Conservation (phyloP, 2,797 vertebrate species). For the Limosa lapponica region DNA sequence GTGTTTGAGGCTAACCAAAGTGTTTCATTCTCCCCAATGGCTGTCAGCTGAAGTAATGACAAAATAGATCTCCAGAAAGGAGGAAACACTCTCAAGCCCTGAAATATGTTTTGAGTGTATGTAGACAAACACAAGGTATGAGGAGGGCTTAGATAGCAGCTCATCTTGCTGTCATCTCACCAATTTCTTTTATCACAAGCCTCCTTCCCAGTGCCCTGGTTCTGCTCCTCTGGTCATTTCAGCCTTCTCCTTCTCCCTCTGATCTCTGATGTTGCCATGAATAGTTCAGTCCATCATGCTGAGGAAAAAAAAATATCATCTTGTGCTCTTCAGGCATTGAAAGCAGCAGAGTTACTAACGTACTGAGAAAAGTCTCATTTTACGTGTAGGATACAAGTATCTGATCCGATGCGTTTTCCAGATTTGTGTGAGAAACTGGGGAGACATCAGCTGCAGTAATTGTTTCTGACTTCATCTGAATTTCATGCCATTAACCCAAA, state of each 20-base stretch:
- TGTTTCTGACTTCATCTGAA: not conserved
- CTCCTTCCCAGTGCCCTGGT: not conserved
- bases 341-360: not conserved
- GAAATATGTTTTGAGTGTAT: not conserved
- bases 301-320: not conserved
- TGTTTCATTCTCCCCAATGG: constrained; percentile 4
- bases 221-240: not conserved
- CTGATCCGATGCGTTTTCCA: not conserved
- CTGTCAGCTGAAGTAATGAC: constrained; percentile 48
- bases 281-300: not conserved
- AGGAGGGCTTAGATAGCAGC: not conserved
- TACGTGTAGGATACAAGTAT: not conserved
- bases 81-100: constrained; percentile 23
- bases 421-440: not conserved
- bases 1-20: constrained; percentile 50
- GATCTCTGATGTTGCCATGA: not conserved
- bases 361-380: not conserved
- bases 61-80: constrained; percentile 27
- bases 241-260: not conserved
- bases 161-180: constrained; percentile 20
- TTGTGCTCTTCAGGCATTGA: not conserved
- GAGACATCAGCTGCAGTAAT: not conserved
- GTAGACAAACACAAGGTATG: constrained; percentile 7
- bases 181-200: not conserved
- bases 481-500: not conserved